A percentile compares a stretch with the other conserved stretches of the same genome.
Conservation (phyloP, 1,140 invertebrate genomes). For the Doryteuthis pealeii region DNA sequence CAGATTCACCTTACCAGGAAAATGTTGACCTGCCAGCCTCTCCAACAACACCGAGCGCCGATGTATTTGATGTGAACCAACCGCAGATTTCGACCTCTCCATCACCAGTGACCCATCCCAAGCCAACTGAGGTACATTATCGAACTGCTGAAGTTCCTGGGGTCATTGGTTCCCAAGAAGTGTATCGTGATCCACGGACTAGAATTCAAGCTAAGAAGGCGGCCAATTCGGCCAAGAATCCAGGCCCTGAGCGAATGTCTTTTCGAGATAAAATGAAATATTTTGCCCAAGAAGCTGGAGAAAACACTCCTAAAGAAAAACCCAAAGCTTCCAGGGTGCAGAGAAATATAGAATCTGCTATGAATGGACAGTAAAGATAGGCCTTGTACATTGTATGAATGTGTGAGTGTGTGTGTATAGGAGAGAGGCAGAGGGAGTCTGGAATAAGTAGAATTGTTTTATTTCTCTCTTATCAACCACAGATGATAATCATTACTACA, state of each 20-base stretch:
- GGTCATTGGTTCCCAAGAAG: conserved; percentile 60
- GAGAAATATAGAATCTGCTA: conserved; percentile 53
- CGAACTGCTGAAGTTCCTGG: conserved; percentile 41
- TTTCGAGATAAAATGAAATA: conserved; percentile 63
- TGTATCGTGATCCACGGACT: conserved; percentile 61
- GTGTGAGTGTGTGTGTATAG: too few relatives aligned
- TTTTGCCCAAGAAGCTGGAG: conserved; percentile 59
- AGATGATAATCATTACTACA: too few relatives aligned
- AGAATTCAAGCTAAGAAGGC: conserved; percentile 56
- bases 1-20: conserved; percentile 27
- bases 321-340: conserved; percentile 54
- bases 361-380: conserved; percentile 41
- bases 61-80: conserved; percentile 22
- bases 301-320: conserved; percentile 54
- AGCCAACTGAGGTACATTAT: conserved; percentile 33
- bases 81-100: conserved; percentile 21
- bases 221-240: conserved; percentile 30
- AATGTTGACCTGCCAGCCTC: conserved; percentile 19
- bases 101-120: conserved; percentile 19
- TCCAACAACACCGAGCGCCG: conserved; percentile 12
- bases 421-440: too few relatives aligned
- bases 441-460: too few relatives aligned
- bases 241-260: conserved; percentile 46
- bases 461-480: too few relatives aligned
- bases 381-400: too few relatives aligned